Evolutionary conservation across 2,888 invertebrate species (phyloP), one percentile per base, ranked within the genome.

Genomic region (Aleiodes testaceus): DNA sequence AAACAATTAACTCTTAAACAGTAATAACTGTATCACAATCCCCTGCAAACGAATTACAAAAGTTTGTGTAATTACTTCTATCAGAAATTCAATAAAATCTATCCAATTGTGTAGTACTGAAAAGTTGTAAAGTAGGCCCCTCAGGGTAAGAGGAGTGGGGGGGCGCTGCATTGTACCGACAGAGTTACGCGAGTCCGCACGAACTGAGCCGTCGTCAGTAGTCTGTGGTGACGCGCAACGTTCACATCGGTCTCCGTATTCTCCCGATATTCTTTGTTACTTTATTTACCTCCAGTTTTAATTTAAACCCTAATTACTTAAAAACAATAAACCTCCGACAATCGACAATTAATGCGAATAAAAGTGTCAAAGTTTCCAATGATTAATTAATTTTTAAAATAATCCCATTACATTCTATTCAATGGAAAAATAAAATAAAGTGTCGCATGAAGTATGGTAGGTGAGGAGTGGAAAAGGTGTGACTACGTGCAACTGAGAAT

Each of bases 381-480:
- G n/a, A n/a, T n/a, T n/a, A n/a, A n/a, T n/a, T n/a, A n/a, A n/a
- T n/a, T n/a, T n/a, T 45, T 45, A 45, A 45, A 14, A 50, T 18
- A 16, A 20, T 50, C 9, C 18, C 5, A 72, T 72, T 45, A 77
- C 80, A 2, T 44, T 44, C 30, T 0, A 74, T 12, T 64, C 73
- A 59, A 22, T 61, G 45, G 49, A 12, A 63, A 61, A 36, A 45
- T 52, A 61, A 71, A 55, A 55, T 36, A 9, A 59, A 59, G 59
- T 59, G 59, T 42, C 36, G 36, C 36, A 7, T 67, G 30, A 49
- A 47, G 49, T 49, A 55, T 45, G 44, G 3, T 16, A 9, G 26
- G 14, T 16, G 49, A 52, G 4, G 26, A 55, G 67, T 14, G 55
- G 63, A 36, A 22, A 49, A 55, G 47, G 65, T 68, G 70, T 50